These are phyloP conservation scores for Trichosurus vulpecula DNA, from an alignment of 2,797 vertebrate species.

Conservation along the genomic window DNA sequence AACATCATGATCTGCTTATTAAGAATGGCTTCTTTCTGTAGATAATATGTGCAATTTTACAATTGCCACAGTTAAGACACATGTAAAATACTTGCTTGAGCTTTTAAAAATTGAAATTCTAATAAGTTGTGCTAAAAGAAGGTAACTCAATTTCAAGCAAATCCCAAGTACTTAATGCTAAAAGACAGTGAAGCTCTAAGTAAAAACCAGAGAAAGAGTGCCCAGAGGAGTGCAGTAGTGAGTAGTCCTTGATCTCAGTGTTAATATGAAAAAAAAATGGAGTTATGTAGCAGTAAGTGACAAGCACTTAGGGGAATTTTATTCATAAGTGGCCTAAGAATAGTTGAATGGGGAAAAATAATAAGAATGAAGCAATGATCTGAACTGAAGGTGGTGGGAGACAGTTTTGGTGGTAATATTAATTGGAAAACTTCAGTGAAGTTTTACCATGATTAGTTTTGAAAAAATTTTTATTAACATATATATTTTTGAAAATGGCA, in stretches of 20 bases:
- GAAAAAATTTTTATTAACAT: neutral
- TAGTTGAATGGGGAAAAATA: neutral
- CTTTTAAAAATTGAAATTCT: neutral
- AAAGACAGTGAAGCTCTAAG: neutral
- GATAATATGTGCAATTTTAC: slow-evolving; percentile 35
- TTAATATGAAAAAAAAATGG: neutral
- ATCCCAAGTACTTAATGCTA: neutral
- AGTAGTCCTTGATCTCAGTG: neutral
- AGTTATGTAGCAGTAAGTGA: neutral
- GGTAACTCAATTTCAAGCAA: neutral
- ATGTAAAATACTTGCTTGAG: neutral
- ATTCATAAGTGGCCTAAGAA: neutral
- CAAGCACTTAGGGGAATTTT: neutral
- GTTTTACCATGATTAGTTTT: neutral
- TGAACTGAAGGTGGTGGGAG: neutral
- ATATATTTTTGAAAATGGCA: too few species aligned
- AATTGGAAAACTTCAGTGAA: slow-evolving; percentile 20
- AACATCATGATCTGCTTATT: neutral
- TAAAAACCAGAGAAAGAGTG: neutral
- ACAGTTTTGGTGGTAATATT: neutral
- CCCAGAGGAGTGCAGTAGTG: neutral
- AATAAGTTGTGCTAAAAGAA: neutral
- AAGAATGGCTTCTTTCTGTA: slow-evolving; percentile 8
- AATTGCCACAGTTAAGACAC: neutral
- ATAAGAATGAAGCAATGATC: neutral